These are phyloP conservation scores for Ramphastos sulfuratus DNA, from an alignment of 2,113 vertebrate genomes.

Conservation along the genomic window DNA sequence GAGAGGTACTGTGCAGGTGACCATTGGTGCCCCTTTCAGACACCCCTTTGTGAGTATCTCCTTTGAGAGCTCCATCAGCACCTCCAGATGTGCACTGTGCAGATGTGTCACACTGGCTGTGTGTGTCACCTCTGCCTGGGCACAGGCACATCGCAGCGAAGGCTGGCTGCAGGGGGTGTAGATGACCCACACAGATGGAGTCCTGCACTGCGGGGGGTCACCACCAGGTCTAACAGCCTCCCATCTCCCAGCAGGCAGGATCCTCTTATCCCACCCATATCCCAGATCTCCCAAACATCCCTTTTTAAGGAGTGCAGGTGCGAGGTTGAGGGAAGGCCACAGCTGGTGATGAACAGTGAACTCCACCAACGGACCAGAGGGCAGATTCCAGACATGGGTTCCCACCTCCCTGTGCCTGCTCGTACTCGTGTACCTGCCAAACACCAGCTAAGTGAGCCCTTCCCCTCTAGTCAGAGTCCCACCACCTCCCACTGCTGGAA, in stretches of 20 bases:
- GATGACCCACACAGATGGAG: neutral
- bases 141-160: neutral
- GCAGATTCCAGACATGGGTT: neutral
- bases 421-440: neutral
- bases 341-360: neutral
- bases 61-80: neutral
- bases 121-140: neutral
- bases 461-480: neutral
- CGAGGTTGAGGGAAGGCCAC: neutral
- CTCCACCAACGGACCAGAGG: neutral
- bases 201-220: neutral
- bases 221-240: neutral
- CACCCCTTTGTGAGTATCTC: neutral
- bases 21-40: neutral
- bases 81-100: neutral
- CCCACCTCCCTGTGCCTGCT: neutral
- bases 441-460: neutral
- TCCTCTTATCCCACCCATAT: neutral
- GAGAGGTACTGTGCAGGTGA: fast-evolving
- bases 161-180: neutral
- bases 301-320: neutral
- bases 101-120: neutral
- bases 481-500: fast-evolving
- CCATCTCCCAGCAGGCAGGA: fast-evolving
- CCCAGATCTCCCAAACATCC: fast-evolving